These are phyloP conservation scores for Paragorgia papillata DNA, from an alignment of 92 coral and sea anemone species.

Conservation along the genomic window DNA sequence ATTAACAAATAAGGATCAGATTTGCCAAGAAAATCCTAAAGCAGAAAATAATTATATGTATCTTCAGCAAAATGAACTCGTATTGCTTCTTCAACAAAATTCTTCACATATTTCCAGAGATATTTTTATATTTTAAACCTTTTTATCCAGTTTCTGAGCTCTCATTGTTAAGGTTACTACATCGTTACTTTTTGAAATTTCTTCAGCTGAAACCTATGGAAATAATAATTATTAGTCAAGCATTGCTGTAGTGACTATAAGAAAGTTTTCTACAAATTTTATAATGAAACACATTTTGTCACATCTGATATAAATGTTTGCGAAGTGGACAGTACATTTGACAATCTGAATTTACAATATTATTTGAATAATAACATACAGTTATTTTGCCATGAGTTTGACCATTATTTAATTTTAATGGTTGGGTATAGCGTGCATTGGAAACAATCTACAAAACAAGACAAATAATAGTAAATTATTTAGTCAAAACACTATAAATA, in stretches of 20 bases:
- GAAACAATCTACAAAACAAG: conserved; percentile 77
- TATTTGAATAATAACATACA: conserved; percentile 68
- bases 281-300: not conserved
- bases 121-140: conserved; percentile 48
- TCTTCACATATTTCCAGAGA: not conserved
- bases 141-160: conserved; percentile 88
- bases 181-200: conserved; percentile 84
- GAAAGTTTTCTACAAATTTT: not conserved
- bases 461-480: too few relatives aligned
- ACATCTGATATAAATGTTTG: not conserved
- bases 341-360: too few relatives aligned
- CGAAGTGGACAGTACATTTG: not conserved
- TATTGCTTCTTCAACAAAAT: too few relatives aligned
- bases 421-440: conserved; percentile 77
- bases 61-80: not conserved
- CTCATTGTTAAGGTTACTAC: conserved; percentile 71
- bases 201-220: conserved; percentile 87
- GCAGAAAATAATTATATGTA: not conserved
- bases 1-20: conserved; percentile 84
- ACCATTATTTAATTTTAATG: conserved; percentile 69
- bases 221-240: too few relatives aligned
- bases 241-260: not conserved
- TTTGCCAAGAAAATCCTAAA: conserved; percentile 86
- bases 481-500: too few relatives aligned
- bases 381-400: conserved; percentile 89